A percentile compares a stretch with the other conserved stretches of the same genome.
phyloP scores from a whole-genome alignment of 2,888 invertebrate species.

The Stenichneumon culpator region DNA sequence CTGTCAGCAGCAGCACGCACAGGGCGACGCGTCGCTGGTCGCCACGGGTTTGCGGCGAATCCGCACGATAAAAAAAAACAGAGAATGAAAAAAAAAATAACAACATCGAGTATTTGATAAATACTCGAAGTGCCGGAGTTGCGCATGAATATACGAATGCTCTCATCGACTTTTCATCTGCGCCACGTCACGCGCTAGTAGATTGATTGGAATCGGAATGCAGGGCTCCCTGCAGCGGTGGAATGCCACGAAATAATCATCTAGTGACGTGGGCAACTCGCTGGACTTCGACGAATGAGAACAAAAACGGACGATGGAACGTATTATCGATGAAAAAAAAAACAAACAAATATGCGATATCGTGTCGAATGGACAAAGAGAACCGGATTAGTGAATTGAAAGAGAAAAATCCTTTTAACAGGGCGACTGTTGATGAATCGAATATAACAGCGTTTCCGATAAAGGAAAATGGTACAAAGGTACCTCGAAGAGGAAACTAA shows the following conservation, averaged over 20 bases:
- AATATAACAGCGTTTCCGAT: not conserved
- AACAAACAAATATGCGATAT: not conserved
- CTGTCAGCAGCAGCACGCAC: conserved; percentile 30
- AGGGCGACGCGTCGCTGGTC: conserved; percentile 8
- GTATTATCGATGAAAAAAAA: not conserved
- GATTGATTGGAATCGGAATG: conserved; percentile 64
- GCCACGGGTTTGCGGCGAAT: conserved; percentile 36
- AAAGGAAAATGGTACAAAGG: not conserved
- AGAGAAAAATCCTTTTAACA: not conserved
- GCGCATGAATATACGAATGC: conserved; percentile 39
- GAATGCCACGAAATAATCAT: conserved; percentile 60
- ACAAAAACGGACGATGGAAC: conserved; percentile 21
- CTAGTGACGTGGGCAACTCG: conserved; percentile 27
- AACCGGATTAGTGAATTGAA: not conserved
- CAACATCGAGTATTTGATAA: conserved; percentile 54
- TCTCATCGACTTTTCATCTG: conserved; percentile 56
- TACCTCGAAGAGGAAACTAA: not conserved
- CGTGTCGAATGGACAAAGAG: not conserved
- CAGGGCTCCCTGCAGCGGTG: conserved; percentile 6
- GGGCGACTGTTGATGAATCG: not conserved
- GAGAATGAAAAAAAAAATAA: not conserved
- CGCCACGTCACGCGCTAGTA: conserved; percentile 30
- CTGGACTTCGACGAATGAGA: conserved; percentile 16
- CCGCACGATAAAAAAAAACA: conserved; percentile 10
- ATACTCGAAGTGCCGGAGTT: conserved; percentile 38